Base-by-base conservation (phyloP, 2,888 invertebrate species). In the Lathronympha strigana region DNA sequence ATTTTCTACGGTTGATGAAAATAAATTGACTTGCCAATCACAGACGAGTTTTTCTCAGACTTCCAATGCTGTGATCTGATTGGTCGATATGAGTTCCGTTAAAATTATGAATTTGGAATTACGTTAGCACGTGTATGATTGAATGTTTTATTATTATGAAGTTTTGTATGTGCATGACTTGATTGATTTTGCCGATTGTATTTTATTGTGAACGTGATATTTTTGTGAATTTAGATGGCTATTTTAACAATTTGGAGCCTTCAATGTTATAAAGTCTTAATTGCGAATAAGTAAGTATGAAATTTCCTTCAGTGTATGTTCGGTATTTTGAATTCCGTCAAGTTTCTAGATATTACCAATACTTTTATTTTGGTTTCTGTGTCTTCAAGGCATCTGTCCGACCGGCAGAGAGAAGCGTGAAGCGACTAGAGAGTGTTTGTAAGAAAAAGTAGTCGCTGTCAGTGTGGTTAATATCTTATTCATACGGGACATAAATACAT, bases 101-200 rank as follows among this genome's bases (percentile, higher is more conserved):
- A 17, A 33, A 38, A 25, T 28, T 57, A 21, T 23, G 21, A 50
- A 15, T 23, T 31, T 23, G 17, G 21, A 45, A n/a, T 19, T 6
- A 21, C 0, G 4, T 51, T 51, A 53, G 62, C 38, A 63, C 15
- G 63, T 21, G 43, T 40, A 36, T 45, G 45, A 25, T 23, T 25
- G 40, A 36, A 55, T 55, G 38, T 43, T 36, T 49, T 49, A 23
- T 21, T 19, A 51, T 47, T 6, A 45, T 54, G 8, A 9, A 21
- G 43, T 54, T 55, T 49, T 45, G 25, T 63, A 45, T 53, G 31
- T 31, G 63, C 63, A 63, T 64, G 58, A 60, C 64, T 51, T 33
- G 58, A 36, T 45, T 64, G 58, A 51, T 53, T 47, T 19, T 55
- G 28, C 25, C 58, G 47, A 58, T 58, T 47, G 47, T 50, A 61